Conservation (phyloP, 2,113 vertebrate species). For the Amphiprion percula region DNA sequence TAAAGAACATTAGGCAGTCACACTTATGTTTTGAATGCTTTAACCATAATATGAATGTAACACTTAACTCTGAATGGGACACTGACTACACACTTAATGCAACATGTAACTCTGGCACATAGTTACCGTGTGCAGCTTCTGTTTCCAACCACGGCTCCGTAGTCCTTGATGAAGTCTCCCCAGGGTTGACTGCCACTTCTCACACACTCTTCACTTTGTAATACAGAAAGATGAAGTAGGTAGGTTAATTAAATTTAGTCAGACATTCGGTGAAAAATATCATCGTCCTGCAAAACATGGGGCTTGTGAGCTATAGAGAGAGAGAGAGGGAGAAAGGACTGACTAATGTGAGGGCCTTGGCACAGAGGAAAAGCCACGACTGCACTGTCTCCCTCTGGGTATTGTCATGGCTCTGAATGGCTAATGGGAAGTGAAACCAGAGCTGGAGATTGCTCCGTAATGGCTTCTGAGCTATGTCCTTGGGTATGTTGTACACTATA, state of each 20-base stretch:
- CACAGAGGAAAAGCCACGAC: slow-evolving; percentile 40
- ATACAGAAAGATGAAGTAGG: neutral
- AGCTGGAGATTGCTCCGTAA: slow-evolving; percentile 58
- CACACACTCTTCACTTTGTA: neutral
- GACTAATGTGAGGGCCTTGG: slow-evolving; percentile 46
- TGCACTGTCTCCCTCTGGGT: slow-evolving; percentile 54
- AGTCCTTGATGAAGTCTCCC: neutral
- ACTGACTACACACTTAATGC: neutral
- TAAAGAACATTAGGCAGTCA: neutral
- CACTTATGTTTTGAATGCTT: neutral
- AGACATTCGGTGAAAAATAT: neutral
- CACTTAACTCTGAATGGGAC: too few relatives aligned
- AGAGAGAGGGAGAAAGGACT: slow-evolving; percentile 29
- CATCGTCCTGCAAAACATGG: slow-evolving; percentile 5
- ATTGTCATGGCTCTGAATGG: slow-evolving; percentile 78
- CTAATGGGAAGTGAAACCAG: slow-evolving; percentile 77
- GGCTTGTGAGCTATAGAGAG: neutral
- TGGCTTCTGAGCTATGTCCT: slow-evolving; percentile 60
- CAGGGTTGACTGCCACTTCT: neutral
- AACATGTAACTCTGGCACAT: neutral
- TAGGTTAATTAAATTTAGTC: neutral
- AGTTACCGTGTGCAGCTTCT: neutral
- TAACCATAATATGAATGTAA: neutral
- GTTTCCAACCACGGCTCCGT: neutral
- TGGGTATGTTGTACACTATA: slow-evolving; percentile 42